A percentile compares a stretch with the other conserved stretches of the same genome.
phyloP scores from a whole-genome alignment of 2,797 vertebrate species.

The Anniella stebbinsi region DNA sequence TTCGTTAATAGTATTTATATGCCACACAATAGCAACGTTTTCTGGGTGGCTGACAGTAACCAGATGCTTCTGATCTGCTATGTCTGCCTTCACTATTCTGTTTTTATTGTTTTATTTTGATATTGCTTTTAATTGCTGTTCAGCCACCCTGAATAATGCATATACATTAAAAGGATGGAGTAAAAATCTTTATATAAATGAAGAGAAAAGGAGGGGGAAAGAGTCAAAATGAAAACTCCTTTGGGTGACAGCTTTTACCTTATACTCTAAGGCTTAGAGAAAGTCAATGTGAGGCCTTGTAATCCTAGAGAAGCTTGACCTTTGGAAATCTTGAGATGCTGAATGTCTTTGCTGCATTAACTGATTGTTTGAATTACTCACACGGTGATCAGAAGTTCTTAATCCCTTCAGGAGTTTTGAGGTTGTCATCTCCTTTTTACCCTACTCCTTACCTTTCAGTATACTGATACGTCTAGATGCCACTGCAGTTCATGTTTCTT shows the following conservation, averaged over 20 bases:
- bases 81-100: not conserved
- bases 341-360: not conserved
- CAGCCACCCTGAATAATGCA: not conserved
- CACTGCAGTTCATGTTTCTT: not conserved
- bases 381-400: slow-evolving; percentile 1
- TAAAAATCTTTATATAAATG: not conserved
- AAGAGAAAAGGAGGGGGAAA: not conserved
- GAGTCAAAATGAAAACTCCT: not conserved
- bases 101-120: too few relatives aligned
- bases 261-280: not conserved
- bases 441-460: not conserved
- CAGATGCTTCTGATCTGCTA: too few relatives aligned
- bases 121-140: not conserved
- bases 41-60: too few relatives aligned
- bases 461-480: slow-evolving; percentile 5
- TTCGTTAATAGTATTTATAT: too few relatives aligned
- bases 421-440: not conserved
- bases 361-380: not conserved
- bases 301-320: not conserved
- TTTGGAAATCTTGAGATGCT: not conserved
- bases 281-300: too few relatives aligned
- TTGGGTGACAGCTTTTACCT: not conserved
- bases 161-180: not conserved
- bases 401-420: not conserved
- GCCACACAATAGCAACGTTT: too few relatives aligned